Evolutionary conservation across 2,797 vertebrate species (phyloP).

Genomic region (Cetoscarus ocellatus): DNA sequence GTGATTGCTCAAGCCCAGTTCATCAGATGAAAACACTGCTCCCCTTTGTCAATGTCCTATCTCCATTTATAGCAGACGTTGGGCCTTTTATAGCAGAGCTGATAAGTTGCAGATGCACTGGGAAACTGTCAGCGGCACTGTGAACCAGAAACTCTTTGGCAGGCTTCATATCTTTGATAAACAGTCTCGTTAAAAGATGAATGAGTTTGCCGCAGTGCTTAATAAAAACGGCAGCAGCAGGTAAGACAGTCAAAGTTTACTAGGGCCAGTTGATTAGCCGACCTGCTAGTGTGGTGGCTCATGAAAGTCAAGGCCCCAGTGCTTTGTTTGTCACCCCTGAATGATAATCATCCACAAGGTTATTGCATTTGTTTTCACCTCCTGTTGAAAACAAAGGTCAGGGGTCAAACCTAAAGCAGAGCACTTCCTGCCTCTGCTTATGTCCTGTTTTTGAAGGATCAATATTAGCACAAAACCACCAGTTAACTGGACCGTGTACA

Average conservation of each 20-base stretch:
- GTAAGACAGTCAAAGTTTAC: constrained; percentile 68
- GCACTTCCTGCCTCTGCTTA: constrained; percentile 47
- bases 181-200: constrained; percentile 77
- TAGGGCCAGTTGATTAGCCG: constrained; percentile 70
- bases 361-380: constrained; percentile 33
- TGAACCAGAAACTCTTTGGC: constrained; percentile 61
- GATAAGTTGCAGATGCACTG: constrained; percentile 64
- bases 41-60: constrained; percentile 52
- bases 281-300: constrained; percentile 46
- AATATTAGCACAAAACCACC: constrained; percentile 77
- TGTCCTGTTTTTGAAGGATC: constrained; percentile 56
- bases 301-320: constrained; percentile 73
- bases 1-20: constrained; percentile 25
- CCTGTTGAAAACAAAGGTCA: constrained; percentile 30
- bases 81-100: constrained; percentile 62
- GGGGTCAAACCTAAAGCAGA: constrained; percentile 42
- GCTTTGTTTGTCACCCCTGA: constrained; percentile 52
- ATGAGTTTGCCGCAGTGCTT: constrained; percentile 63
- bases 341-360: constrained; percentile 48
- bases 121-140: constrained; percentile 47
- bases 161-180: constrained; percentile 67
- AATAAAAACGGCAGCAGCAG: constrained; percentile 60
- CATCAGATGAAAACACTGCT: constrained; percentile 49
- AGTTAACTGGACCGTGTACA: constrained; percentile 61
- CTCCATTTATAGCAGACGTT: constrained; percentile 64